A percentile compares a stretch with the other conserved stretches of the same genome.
These are phyloP conservation scores for Oreonectes daqikongensis DNA, from an alignment of 2,797 vertebrate species.

Conservation along the genomic window DNA sequence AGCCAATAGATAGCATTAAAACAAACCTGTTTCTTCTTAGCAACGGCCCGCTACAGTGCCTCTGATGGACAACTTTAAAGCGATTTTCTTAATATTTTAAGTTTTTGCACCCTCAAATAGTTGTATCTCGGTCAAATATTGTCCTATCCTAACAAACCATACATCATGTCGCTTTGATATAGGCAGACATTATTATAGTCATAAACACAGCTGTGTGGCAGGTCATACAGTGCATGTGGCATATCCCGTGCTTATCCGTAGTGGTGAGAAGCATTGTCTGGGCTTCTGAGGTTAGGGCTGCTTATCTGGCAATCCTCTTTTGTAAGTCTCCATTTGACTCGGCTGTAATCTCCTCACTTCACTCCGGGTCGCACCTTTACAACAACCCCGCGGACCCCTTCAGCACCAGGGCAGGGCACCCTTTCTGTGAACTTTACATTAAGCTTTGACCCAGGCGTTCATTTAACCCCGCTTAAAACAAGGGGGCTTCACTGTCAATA, in stretches of 20 bases:
- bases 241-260: slow-evolving; percentile 57
- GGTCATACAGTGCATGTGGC: slow-evolving; percentile 70
- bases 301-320: slow-evolving; percentile 79
- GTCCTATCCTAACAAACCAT: too few relatives aligned
- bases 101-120: too few relatives aligned
- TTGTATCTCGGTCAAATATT: too few relatives aligned
- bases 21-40: too few relatives aligned
- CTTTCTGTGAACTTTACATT: slow-evolving; percentile 21
- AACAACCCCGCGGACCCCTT: not conserved
- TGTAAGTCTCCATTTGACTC: slow-evolving; percentile 63
- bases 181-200: not conserved
- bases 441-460: not conserved
- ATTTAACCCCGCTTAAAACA: slow-evolving; percentile 9
- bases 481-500: not conserved
- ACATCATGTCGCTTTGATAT: too few relatives aligned
- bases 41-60: too few relatives aligned
- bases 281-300: slow-evolving; percentile 72
- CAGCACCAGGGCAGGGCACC: not conserved
- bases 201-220: slow-evolving; percentile 47
- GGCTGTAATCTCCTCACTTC: slow-evolving; percentile 70
- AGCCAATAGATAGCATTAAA: too few relatives aligned
- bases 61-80: too few relatives aligned
- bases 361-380: slow-evolving; percentile 17
- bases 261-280: slow-evolving; percentile 73
- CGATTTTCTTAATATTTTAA: too few relatives aligned